Conservation (phyloP, 2,888 invertebrate species). For the Drosophila mimica region DNA sequence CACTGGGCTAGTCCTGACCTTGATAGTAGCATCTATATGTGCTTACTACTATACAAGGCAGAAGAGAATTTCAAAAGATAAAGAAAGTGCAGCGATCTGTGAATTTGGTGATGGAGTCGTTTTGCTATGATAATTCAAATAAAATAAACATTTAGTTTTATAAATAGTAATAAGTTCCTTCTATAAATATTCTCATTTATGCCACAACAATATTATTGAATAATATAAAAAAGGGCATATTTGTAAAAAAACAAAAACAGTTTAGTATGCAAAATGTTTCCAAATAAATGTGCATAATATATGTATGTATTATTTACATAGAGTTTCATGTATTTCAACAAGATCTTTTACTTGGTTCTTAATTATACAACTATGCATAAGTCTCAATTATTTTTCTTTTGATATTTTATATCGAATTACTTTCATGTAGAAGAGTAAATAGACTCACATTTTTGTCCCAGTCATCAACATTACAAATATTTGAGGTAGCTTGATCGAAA, state of each 20-base stretch:
- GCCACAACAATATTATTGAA: conserved; percentile 1
- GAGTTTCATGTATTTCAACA: too few species aligned
- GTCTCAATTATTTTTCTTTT: too few species aligned
- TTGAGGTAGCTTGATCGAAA: background rate
- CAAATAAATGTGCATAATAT: too few species aligned
- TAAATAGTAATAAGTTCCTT: background rate
- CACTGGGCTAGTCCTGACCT: background rate
- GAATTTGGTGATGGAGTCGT: background rate
- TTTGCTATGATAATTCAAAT: background rate
- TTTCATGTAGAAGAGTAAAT: too few species aligned
- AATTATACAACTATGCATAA: too few species aligned
- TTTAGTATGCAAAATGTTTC: too few species aligned
- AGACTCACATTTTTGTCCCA: too few species aligned
- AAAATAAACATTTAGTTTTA: background rate
- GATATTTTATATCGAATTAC: too few species aligned
- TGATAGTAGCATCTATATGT: background rate
- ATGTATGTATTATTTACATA: too few species aligned
- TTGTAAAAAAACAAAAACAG: too few species aligned
- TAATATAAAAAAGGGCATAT: background rate
- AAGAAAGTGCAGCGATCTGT: background rate
- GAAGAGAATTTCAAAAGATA: background rate
- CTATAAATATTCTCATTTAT: conserved; percentile 12
- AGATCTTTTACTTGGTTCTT: too few species aligned
- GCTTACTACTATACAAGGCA: background rate
- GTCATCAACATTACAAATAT: background rate